Evolutionary conservation across 2,797 vertebrate species (phyloP), one percentile per base, ranked within the genome.

Genomic region (Lutjanus campechanus): DNA sequence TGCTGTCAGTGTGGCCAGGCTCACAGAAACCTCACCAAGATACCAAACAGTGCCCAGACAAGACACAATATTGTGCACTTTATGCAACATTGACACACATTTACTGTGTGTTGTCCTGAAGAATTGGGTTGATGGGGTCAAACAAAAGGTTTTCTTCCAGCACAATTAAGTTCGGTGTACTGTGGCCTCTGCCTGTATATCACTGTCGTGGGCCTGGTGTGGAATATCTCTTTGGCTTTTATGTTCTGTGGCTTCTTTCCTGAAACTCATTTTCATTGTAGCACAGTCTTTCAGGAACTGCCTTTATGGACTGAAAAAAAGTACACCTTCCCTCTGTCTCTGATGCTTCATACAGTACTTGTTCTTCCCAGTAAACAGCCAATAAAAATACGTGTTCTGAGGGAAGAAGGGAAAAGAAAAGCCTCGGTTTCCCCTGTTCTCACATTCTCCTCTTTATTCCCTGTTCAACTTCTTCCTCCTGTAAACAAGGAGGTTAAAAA

Each of bases 401-500:
- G 40, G 50, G 43, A 49, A 66, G 8, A 76, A 22, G 10, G 19
- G 8, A 58, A 62, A 36, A 56, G 43, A 77, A 64, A 49, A 69
- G 11, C 22, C 36, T 65, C 10, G 12, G 58, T 62, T 69, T 60
- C 29, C 8, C 15, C 29, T 17, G 0, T 43, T 80, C 20, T 79
- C n/a, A 67, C 36, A 49, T 65, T 80, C 29, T 63, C 44, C 19
- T 1, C 15, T 2, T 20, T n/a, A 13, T 55, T 9, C 49, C 12
- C 58, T n/a, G 49, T 71, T 69, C 47, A 25, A 47, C 61, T 44
- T 25, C 69, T 62, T 58, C 64, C 25, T 73, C 5, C 22, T 61
- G 69, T 77, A 83, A 81, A 86, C 56, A 84, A 49, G 8, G 56
- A 29, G 19, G 51, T 65, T 56, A 64, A 65, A 19, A 76, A 65